Evolutionary conservation across 1,140 invertebrate genomes (phyloP).

Genomic region (Zaprionus davidi): DNA sequence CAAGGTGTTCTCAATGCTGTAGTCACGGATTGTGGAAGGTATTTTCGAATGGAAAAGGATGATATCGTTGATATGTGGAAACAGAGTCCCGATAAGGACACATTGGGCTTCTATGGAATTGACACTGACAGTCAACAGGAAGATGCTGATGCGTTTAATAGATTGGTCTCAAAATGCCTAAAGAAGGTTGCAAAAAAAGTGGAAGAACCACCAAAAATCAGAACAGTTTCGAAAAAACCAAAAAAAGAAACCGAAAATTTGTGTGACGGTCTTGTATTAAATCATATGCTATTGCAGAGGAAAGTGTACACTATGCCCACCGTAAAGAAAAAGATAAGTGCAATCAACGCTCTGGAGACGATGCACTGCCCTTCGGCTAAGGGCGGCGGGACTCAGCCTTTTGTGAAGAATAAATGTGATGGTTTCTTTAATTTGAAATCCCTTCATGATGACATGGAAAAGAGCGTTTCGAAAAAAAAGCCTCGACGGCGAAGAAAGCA

Average conservation of each 20-base stretch:
- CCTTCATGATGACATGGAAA: neutral
- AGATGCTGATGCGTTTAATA: neutral
- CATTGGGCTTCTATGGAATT: neutral
- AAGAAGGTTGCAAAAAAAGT: neutral
- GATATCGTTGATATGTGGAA: constrained; percentile 1
- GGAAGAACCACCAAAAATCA: neutral
- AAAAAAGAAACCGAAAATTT: neutral
- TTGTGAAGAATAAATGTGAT: neutral
- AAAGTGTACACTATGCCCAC: neutral
- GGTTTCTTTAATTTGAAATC: neutral
- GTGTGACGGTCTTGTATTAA: neutral
- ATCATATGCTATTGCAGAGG: neutral
- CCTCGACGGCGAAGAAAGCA: neutral
- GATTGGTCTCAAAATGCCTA: neutral
- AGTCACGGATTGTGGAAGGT: neutral
- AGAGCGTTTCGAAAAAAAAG: neutral
- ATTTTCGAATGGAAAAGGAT: neutral
- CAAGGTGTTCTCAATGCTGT: neutral
- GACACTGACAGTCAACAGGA: neutral
- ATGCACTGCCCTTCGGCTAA: neutral
- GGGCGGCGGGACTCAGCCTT: neutral
- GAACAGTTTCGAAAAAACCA: neutral
- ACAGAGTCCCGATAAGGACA: neutral
- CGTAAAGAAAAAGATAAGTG: neutral
- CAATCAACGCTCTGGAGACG: neutral